Evolutionary conservation across 2,113 vertebrate species (phyloP).

Genomic region (Scatophagus argus): DNA sequence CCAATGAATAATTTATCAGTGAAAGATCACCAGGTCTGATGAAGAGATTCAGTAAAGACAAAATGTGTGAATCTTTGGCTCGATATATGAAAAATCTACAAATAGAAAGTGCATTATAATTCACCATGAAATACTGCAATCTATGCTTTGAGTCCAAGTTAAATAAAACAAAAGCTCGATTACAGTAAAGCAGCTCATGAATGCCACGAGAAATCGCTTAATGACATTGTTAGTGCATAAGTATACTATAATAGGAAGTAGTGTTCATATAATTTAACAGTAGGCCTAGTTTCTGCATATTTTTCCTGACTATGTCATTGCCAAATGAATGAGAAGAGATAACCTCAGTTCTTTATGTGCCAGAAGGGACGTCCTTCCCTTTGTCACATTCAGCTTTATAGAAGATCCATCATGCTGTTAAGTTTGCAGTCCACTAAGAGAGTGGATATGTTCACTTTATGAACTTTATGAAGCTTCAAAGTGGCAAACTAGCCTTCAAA

Average conservation of each 20-base stretch:
- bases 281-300: conserved; percentile 30
- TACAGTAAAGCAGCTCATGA: conserved; percentile 33
- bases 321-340: conserved; percentile 37
- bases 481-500: neutral
- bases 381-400: neutral
- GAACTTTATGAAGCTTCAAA: neutral
- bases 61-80: conserved; percentile 48
- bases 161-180: conserved; percentile 54
- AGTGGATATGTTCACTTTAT: neutral
- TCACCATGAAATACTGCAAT: conserved; percentile 43
- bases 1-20: conserved; percentile 60
- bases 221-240: conserved; percentile 30
- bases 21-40: conserved; percentile 45
- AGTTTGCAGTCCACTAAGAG: neutral
- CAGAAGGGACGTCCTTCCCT: neutral
- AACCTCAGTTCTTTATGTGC: conserved; percentile 27
- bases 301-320: conserved; percentile 36
- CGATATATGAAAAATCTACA: neutral
- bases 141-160: conserved; percentile 34
- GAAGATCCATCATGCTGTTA: neutral
- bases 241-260: conserved; percentile 60
- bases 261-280: conserved; percentile 30
- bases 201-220: conserved; percentile 26
- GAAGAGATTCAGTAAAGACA: conserved; percentile 39
- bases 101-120: conserved; percentile 35